Conservation (phyloP, 1,140 invertebrate genomes). For the Diplogasteroides magnus region DNA sequence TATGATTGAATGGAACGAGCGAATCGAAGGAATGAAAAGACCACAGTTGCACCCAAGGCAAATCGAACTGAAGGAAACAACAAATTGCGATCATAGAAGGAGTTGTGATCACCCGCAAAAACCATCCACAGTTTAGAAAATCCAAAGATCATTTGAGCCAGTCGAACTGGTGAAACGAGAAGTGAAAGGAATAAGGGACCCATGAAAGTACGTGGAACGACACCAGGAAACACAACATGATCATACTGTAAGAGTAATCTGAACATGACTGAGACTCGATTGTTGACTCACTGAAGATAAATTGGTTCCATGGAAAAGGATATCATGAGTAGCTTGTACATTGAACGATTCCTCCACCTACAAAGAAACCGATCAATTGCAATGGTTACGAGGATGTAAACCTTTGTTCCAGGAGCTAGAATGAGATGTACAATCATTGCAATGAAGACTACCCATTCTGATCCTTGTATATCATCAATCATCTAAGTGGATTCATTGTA, state of each 20-base stretch:
- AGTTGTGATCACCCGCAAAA: no score
- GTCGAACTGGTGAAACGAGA: background rate
- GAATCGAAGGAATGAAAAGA: constrained; percentile 70
- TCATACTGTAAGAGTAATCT: constrained; percentile 74
- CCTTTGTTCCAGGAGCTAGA: constrained; percentile 91
- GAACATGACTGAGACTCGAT: background rate
- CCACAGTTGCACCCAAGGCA: constrained; percentile 70
- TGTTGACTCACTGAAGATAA: constrained; percentile 2
- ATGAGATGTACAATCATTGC: background rate
- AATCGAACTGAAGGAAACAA: constrained; percentile 68
- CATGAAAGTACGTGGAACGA: constrained; percentile 91
- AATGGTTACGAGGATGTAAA: no score
- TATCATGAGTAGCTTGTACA: constrained; percentile 90
- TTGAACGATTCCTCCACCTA: constrained; percentile 94
- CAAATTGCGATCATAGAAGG: no score
- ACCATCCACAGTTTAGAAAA: background rate
- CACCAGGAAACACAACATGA: constrained; percentile 93
- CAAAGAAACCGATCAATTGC: no score
- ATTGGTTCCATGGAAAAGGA: constrained; percentile 66
- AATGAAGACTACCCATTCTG: background rate
- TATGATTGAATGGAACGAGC: constrained; percentile 67
- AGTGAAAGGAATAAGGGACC: constrained; percentile 59
- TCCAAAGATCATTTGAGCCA: background rate
- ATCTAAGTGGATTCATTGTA: background rate
- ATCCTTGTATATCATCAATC: background rate